Base-by-base conservation (phyloP, 2,888 invertebrate species). In the Campoletis raptor region DNA sequence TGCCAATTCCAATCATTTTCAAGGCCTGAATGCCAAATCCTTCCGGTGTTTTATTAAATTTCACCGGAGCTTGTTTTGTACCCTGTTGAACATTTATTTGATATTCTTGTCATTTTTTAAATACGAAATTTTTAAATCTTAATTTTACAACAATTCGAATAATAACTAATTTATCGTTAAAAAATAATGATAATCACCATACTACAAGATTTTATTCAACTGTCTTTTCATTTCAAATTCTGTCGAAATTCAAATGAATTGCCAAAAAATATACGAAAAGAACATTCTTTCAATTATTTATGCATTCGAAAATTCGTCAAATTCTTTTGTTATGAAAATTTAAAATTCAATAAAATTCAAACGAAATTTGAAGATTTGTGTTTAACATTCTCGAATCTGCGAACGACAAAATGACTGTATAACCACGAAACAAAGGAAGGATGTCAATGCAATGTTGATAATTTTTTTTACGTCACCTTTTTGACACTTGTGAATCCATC, bases 11-110 rank as follows among this genome's bases (percentile, higher is more conserved):
- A 24, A 88, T 88, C 10, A 84, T 79, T 1, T 48, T 37, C 30
- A 85, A 76, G 4, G 86, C 89, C 64, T 85, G 81, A 30, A 64
- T 72, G 9, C 88, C 88, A 36, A 83, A 87, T 7, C 54, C 84
- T 40, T 88, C 88, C 0, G 89, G 83, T 15, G 86, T 88, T 77
- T 85, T 85, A 64, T 37, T 36, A 30, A 77, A 77, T 42, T 30
- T 83, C 9, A 30, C 45, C 6, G 57, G 40, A 10, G 67, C 70
- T 40, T 61, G 69, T 67, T 85, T 88, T 2, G 74, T 73, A 54
- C 81, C 82, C 87, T 87, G 48, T 21, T 2, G 0, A 21, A 54
- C 21, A 54, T 30, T 30, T 30, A 67, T 52, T 42, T 36, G 1
- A 15, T 37, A 37, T 15, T 15, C 48, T 52, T 57, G 0, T 61